Base-by-base conservation (phyloP, 2,888 invertebrate genomes). In the Coecobrya sp. region DNA sequence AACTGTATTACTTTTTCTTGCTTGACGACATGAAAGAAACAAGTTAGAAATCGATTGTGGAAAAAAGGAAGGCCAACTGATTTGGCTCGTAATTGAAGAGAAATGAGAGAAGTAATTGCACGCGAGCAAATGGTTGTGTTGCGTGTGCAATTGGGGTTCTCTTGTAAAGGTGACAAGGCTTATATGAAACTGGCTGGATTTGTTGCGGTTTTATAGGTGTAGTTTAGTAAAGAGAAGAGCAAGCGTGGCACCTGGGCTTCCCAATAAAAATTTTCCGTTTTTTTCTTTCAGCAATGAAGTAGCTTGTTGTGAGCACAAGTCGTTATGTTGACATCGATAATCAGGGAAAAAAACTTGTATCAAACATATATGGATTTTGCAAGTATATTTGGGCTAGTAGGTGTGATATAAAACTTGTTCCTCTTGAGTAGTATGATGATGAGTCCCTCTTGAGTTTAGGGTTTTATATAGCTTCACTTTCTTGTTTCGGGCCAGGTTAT, bases 261-360 rank as follows among this genome's bases (percentile, higher is more conserved):
- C 45, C 45, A 76, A 76, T 49, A 76, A 76, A 45, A 49, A 2
- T 76, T 22, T 49, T 10, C n/a, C 25, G 42, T 76, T 76, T 49
- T 45, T 22, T 10, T 45, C 22, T 27, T 22, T 19, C n/a, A 16
- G 27, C n/a, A 25, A 36, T 70, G 36, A 27, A 45, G n/a, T 68
- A 8, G 68, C 1, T 45, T 76, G 22, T 76, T 22, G 3, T 36
- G 45, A 13, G n/a, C 13, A 13, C 19, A 49, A 49, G 73, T 45
- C 19, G 73, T 45, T 49, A 45, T 76, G 19, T 68, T n/a, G 36
- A 10, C 30, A 68, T 30, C 30, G 68, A 25, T 10, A 62, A 62
- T 62, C 22, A 62, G 25, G 19, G 42, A 62, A 25, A 62, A 62
- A 62, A 22, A 59, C 7, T 19, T 1, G n/a, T 59, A 19, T n/a